Base-by-base conservation (phyloP, 1,140 invertebrate species). In the Tigriopus japonicus region DNA sequence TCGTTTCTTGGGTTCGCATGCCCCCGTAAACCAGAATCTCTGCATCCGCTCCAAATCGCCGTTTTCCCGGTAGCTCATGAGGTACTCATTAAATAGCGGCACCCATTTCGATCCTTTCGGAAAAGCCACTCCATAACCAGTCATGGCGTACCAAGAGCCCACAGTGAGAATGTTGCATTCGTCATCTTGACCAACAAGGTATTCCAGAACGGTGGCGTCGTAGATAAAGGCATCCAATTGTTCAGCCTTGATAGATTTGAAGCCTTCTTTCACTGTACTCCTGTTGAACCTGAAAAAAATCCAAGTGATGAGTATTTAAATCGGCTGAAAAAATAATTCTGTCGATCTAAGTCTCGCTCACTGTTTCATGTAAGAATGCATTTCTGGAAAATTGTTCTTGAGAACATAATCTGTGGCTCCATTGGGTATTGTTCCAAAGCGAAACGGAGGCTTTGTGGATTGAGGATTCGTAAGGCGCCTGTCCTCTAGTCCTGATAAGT, bases 161-260 rank as follows among this genome's bases (percentile, higher is more conserved):
- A 96, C 92, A 1, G 92, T 96, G 65, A 95, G 77, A 24, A 98
- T 76, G 66, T 91, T 80, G 71, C 95, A 99, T 68, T 95, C 91
- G 69, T 94, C 88, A 69, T 98, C 93, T 70, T 91, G 87, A 1
- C 88, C 86, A 15, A 93, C 92, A 66, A 93, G 75, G 71, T 96
- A 98, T 68, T 98, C 91, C 56, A 99, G 74, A 1, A 98, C 94
- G 0, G 93, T 95, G 40, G 94, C 92, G 68, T 99, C 95, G 71
- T 98, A 99, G 62, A 99, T 92, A 69, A 98, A 98, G n/a, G 93
- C 93, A 71, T 99, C 92, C 65, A 99, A 76, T 41, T 65, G 85
- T 84, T 85, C 87, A 66, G 80, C 86, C 52, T 92, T 80, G 13
- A 98, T 87, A 23, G 87, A 81, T 52, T 83, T 82, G 13, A 97